Conservation (phyloP, 2,888 invertebrate genomes). For the Napeogenes inachia region DNA sequence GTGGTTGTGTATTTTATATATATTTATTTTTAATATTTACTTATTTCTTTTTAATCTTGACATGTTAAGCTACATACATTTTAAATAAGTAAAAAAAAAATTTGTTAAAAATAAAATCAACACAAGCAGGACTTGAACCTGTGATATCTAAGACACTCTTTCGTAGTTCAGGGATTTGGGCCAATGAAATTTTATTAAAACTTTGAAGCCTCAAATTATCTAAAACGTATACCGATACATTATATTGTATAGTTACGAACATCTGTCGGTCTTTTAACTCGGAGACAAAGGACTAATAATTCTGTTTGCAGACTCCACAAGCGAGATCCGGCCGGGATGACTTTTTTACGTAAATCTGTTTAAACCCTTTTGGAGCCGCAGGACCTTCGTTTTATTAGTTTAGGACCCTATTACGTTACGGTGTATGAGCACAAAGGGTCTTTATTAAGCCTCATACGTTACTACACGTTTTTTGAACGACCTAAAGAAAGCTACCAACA, state of each 20-base stretch:
- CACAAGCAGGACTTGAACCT: too few relatives aligned
- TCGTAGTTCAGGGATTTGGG: too few relatives aligned
- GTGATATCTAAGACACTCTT: too few relatives aligned
- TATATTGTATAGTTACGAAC: conserved; percentile 4
- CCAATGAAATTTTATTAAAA: background rate
- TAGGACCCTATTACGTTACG: conserved; percentile 67
- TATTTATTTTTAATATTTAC: background rate
- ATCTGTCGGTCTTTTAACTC: conserved; percentile 13
- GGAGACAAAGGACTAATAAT: conserved; percentile 25
- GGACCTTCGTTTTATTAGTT: conserved; percentile 65
- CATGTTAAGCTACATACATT: too few relatives aligned
- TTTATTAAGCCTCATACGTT: conserved; percentile 54
- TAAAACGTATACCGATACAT: background rate
- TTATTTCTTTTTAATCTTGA: background rate
- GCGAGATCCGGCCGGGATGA: conserved; percentile 29
- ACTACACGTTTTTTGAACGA: conserved; percentile 27
- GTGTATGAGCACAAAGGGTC: conserved; percentile 59
- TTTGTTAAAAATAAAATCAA: too few relatives aligned
- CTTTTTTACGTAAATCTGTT: conserved; percentile 65
- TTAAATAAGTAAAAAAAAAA: too few relatives aligned
- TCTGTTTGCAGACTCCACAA: conserved; percentile 26
- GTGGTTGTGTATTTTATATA: background rate
- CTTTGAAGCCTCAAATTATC: background rate
- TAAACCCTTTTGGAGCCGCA: conserved; percentile 45
- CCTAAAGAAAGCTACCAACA: conserved; percentile 9